phyloP scores from a whole-genome alignment of 2,888 invertebrate genomes.

The Kryphioiulus occultus region DNA sequence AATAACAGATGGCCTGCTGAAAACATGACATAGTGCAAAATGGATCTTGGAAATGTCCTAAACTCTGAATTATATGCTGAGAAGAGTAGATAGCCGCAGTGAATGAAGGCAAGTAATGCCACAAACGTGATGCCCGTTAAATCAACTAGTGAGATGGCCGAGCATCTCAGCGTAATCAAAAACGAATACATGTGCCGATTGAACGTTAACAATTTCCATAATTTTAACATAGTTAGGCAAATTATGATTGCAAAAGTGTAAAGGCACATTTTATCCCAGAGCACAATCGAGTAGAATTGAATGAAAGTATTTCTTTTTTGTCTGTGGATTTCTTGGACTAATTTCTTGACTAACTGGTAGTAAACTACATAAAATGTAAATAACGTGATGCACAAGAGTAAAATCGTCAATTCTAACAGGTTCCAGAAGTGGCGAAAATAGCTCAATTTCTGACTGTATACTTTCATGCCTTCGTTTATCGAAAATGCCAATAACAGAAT shows the following conservation, averaged over 20 bases:
- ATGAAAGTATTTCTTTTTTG: conserved; percentile 39
- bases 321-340: conserved; percentile 37
- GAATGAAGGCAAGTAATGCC: conserved; percentile 13
- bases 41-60: neutral
- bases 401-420: neutral
- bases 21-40: conserved; percentile 37
- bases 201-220: conserved; percentile 49
- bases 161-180: conserved; percentile 38
- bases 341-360: neutral
- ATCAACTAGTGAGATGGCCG: neutral
- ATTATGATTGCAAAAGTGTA: conserved; percentile 44
- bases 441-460: neutral
- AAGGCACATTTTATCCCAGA: conserved; percentile 39
- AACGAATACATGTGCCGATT: conserved; percentile 49
- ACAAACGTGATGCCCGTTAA: conserved; percentile 28
- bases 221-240: conserved; percentile 38
- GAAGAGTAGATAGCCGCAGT: neutral
- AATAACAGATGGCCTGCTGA: neutral
- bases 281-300: conserved; percentile 3
- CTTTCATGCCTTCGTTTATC: neutral
- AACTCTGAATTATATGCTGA: neutral
- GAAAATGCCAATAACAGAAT: conserved; percentile 17
- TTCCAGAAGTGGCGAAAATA: conserved; percentile 46
- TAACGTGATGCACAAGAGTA: conserved; percentile 25
- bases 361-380: conserved; percentile 41